These are phyloP conservation scores for Colossoma macropomum DNA, from an alignment of 2,113 vertebrate genomes.

Conservation along the genomic window DNA sequence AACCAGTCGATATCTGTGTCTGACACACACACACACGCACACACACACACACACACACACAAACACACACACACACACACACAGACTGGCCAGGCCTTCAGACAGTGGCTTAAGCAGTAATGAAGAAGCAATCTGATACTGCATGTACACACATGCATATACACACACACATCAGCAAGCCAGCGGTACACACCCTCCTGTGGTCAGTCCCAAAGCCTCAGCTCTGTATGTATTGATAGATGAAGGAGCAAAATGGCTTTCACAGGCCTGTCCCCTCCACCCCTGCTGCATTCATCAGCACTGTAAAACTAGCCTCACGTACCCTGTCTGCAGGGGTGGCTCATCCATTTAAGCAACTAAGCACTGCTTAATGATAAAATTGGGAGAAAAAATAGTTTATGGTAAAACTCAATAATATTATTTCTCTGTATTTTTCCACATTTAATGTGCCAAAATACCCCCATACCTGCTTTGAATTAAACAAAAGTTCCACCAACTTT, in stretches of 20 bases:
- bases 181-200: neutral
- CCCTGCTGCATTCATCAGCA: conserved; percentile 61
- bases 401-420: too few relatives aligned
- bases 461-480: too few relatives aligned
- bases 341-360: too few relatives aligned
- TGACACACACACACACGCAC: conserved; percentile 19
- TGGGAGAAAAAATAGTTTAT: too few relatives aligned
- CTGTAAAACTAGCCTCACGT: conserved; percentile 48
- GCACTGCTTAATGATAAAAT: too few relatives aligned
- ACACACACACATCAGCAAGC: conserved; percentile 12
- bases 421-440: too few relatives aligned
- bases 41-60: conserved; percentile 14
- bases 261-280: conserved; percentile 60
- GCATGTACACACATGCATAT: neutral
- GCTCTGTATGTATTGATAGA: conserved; percentile 64
- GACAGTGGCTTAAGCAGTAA: neutral
- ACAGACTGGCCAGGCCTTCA: neutral
- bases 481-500: too few relatives aligned
- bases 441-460: too few relatives aligned
- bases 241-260: conserved; percentile 61
- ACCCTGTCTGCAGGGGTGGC: neutral
- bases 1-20: neutral
- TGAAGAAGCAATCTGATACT: neutral
- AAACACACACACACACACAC: conserved; percentile 23
- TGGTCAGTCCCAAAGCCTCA: conserved; percentile 23